Conservation (phyloP, 2,113 vertebrate species). For the Microtus ochrogaster region DNA sequence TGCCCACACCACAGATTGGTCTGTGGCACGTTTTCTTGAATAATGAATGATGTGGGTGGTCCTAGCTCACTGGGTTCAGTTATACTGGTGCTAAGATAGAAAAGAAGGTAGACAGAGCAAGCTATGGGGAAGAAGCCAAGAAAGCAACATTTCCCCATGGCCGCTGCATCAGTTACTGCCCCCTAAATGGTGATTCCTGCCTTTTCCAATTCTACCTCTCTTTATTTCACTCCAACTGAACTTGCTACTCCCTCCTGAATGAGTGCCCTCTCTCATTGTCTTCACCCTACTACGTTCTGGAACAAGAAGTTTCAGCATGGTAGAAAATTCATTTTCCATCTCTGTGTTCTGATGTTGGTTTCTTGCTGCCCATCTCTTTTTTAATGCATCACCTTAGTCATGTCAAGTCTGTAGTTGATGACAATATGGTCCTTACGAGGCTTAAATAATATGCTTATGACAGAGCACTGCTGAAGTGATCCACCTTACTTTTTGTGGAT, state of each 20-base stretch:
- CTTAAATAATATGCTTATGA: neutral
- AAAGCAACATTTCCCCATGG: neutral
- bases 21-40: neutral
- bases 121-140: neutral
- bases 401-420: neutral
- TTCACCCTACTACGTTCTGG: neutral
- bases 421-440: neutral
- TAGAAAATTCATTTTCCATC: neutral
- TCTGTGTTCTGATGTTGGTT: neutral
- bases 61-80: neutral
- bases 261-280: neutral
- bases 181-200: neutral
- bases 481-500: neutral
- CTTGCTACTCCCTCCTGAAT: neutral
- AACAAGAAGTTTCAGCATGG: neutral
- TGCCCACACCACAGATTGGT: neutral
- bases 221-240: neutral
- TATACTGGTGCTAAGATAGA: neutral
- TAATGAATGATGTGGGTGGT: neutral
- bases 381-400: neutral
- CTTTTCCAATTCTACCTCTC: neutral
- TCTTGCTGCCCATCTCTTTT: neutral
- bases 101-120: neutral
- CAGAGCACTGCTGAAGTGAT: neutral
- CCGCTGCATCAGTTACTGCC: neutral